Base-by-base conservation (phyloP, 1,140 invertebrate species). In the Hylyphantes graminicola region DNA sequence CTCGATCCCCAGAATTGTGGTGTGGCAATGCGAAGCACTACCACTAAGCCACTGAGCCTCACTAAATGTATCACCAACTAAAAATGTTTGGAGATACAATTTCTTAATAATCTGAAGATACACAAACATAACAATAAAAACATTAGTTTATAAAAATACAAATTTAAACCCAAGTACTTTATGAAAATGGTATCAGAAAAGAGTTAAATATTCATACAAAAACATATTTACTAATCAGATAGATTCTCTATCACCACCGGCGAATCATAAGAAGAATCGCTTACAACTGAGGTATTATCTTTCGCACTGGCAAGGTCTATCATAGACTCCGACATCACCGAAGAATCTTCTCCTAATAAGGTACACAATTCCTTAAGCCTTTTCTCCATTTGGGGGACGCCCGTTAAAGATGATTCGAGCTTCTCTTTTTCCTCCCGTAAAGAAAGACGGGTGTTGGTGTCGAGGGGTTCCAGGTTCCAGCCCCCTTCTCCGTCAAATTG, bases 401-500 rank as follows among this genome's bases (percentile, higher is more conserved):
- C 87, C 19, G 82, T 85, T 74, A 92, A 87, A 80, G 91, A 90
- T 8, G 88, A 87, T 87, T 92, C 92, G 53, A 92, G 87, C 50
- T 90, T 88, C 82, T 91, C 89, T 87, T 92, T 93, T 87, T 92
- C 92, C 67, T 92, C 92, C 85, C 88, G 88, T 7, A 93, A 87
- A 12, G 90, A 89, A 8, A 92, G 87, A 12, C 91, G 87, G n/a
- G 89, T 90, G 21, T 88, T 89, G 4, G 89, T 90, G 87, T 92
- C 92, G 7, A 96, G 89, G n/a, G 92, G 90, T 55, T 94, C 92
- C 87, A 95, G 92, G 21, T 92, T 92, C 96, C 97, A 99, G 17
- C 93, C 93, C 50, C 97, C 97, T 86, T 96, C 94, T 0, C 97
- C 97, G 89, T 99, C 96, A 90, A 98, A 99, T 88, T 97, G 95